These are phyloP conservation scores for Menidia beryllina DNA, from an alignment of 2,113 vertebrate genomes.

Conservation along the genomic window DNA sequence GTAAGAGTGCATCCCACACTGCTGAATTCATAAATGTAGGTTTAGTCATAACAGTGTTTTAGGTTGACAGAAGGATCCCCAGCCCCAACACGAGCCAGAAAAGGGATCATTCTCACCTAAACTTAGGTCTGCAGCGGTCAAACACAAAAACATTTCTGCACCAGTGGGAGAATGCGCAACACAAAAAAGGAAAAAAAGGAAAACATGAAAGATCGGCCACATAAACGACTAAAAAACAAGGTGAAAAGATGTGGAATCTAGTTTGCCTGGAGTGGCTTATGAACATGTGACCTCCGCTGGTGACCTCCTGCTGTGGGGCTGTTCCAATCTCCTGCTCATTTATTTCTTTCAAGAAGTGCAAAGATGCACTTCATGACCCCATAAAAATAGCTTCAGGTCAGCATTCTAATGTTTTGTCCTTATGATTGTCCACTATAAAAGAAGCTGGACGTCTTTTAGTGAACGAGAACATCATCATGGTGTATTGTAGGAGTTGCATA, in stretches of 20 bases:
- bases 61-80: constrained; percentile 34
- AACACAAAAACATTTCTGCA: neutral
- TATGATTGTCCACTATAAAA: neutral
- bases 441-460: neutral
- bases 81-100: constrained; percentile 55
- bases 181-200: neutral
- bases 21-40: constrained; percentile 55
- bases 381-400: no score
- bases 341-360: no score
- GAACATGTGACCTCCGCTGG: constrained; percentile 20
- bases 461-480: neutral
- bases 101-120: constrained; percentile 10
- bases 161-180: neutral
- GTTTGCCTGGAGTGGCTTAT: no score
- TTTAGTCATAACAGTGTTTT: constrained; percentile 54
- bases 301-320: constrained; percentile 41
- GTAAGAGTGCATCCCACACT: neutral
- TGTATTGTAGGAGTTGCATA: neutral
- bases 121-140: neutral
- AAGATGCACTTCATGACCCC: no score
- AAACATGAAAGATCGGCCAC: neutral
- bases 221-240: neutral
- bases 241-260: neutral
- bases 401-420: no score
- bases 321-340: no score